A percentile compares a stretch with the other conserved stretches of the same genome.
Evolutionary conservation across 2,113 vertebrate genomes (phyloP).

Genomic region (Tragelaphus buxtoni): DNA sequence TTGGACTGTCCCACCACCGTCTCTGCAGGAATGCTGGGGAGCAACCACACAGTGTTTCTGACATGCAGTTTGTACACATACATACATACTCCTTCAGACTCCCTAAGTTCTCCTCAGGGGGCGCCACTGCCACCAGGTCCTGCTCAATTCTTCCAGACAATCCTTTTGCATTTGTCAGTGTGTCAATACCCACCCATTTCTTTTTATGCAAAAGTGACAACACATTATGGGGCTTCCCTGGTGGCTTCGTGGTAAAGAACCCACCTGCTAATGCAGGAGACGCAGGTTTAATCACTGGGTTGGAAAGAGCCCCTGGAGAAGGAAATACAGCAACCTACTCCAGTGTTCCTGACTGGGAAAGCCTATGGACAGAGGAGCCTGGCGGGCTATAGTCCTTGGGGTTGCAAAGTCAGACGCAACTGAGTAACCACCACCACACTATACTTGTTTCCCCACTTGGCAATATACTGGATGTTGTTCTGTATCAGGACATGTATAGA

Average conservation of each 20-base stretch:
- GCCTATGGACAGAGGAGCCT: not conserved
- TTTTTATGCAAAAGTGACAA: not conserved
- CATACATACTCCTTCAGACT: not conserved
- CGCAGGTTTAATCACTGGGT: not conserved
- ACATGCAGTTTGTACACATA: not conserved
- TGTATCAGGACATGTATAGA: not conserved
- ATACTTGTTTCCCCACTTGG: not conserved
- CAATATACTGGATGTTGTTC: not conserved
- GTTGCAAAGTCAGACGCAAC: not conserved
- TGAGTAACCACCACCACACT: not conserved
- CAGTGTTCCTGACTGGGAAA: not conserved
- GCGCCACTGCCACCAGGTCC: not conserved
- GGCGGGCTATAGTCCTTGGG: not conserved
- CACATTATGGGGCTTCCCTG: not conserved
- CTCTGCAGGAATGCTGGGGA: not conserved
- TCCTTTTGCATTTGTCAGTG: not conserved
- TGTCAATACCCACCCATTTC: not conserved
- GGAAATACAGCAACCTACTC: not conserved
- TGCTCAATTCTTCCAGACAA: not conserved
- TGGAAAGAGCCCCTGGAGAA: not conserved
- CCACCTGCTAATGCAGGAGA: not conserved
- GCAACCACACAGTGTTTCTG: not conserved
- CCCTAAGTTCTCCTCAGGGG: not conserved
- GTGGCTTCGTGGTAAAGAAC: not conserved
- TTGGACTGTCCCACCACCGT: not conserved